Conservation (phyloP, 2,113 vertebrate species). For the Erythrocercus mccallii region DNA sequence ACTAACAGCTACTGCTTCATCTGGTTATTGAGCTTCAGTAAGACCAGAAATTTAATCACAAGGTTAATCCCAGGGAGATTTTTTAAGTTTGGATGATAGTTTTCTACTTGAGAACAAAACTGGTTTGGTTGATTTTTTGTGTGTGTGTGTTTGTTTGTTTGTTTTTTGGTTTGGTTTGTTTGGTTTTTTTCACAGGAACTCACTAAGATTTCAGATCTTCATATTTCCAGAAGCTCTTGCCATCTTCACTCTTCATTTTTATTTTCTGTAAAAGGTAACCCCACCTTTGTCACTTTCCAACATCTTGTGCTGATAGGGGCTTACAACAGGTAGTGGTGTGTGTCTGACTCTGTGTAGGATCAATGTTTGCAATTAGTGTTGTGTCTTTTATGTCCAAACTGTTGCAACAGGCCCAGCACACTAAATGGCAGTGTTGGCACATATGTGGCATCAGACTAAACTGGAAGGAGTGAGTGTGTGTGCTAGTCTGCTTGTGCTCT, state of each 20-base stretch:
- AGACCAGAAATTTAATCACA: not conserved
- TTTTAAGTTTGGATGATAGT: not conserved
- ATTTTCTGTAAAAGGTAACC: not conserved
- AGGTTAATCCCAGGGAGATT: not conserved
- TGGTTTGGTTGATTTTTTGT: not conserved
- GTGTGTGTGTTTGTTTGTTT: not conserved
- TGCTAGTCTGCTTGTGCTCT: not conserved
- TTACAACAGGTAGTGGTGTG: not conserved
- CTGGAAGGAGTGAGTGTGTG: not conserved
- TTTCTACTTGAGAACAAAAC: not conserved
- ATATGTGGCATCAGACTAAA: not conserved
- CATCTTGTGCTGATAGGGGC: fast-evolving
- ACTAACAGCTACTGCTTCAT: not conserved
- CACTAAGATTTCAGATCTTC: not conserved
- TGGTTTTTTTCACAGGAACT: not conserved
- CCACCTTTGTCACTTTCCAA: not conserved
- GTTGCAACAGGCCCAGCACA: not conserved
- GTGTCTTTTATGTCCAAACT: not conserved
- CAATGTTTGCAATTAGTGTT: not conserved
- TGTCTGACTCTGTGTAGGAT: not conserved
- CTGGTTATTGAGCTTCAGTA: not conserved
- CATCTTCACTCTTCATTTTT: not conserved
- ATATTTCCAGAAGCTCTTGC: not conserved
- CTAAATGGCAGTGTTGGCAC: not conserved
- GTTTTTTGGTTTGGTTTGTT: not conserved